phyloP scores from a whole-genome alignment of 2,797 vertebrate genomes.

The Poecile montanus region DNA sequence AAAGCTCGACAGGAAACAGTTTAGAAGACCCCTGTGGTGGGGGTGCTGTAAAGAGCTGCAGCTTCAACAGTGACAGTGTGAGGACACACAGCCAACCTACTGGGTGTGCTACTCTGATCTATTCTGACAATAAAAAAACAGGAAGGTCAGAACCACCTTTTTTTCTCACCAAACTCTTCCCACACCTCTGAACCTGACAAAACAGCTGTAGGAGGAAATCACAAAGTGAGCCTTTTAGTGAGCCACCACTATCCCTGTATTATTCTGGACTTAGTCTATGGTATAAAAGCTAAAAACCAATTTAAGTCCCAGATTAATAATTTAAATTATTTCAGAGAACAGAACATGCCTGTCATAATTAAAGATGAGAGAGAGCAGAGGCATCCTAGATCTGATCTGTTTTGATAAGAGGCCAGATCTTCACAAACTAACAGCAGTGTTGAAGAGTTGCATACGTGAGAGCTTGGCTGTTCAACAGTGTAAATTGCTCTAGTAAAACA shows the following conservation, averaged over 20 bases:
- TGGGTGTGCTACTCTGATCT: neutral
- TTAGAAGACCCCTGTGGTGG: neutral
- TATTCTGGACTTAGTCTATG: neutral
- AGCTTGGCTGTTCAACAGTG: neutral
- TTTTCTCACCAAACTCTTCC: neutral
- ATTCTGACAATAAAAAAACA: neutral
- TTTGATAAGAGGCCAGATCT: neutral
- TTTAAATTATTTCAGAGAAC: neutral
- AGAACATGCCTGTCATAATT: neutral
- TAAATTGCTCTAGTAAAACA: neutral
- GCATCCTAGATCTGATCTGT: neutral
- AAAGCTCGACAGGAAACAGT: neutral
- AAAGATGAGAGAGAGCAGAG: neutral
- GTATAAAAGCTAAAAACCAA: neutral
- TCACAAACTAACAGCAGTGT: neutral
- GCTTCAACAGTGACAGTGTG: fast-evolving
- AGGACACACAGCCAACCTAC: neutral
- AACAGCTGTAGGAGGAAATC: neutral
- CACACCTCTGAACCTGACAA: neutral
- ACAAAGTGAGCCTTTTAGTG: neutral
- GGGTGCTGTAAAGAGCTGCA: neutral
- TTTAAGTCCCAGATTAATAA: neutral
- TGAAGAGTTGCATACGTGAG: neutral
- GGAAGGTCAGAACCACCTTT: neutral
- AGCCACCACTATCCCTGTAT: neutral